Evolutionary conservation across 2,888 invertebrate species (phyloP).

Genomic region (Gymnocheta viridis): DNA sequence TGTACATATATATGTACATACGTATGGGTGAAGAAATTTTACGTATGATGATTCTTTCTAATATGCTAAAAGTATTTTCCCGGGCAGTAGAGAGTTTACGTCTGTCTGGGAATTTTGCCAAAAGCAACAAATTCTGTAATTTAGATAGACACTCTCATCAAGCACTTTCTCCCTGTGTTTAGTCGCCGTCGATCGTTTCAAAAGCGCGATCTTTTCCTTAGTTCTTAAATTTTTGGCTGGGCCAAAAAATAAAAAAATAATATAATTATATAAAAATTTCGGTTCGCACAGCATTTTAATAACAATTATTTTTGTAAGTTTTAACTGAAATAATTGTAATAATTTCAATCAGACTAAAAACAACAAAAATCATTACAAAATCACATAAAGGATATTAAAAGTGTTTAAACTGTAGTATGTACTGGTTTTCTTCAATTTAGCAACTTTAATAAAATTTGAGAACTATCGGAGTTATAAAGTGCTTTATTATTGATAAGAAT

Average conservation of each 20-base stretch:
- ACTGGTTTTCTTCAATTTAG: constrained; percentile 7
- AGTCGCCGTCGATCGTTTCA: constrained; percentile 83
- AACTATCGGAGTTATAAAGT: constrained; percentile 26
- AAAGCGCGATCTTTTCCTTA: constrained; percentile 82
- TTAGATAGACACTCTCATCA: constrained; percentile 81
- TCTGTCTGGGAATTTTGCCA: constrained; percentile 82
- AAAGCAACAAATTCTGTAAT: constrained; percentile 81
- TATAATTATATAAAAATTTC: constrained; percentile 75
- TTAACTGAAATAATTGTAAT: constrained; percentile 60
- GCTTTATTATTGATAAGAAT: constrained; percentile 32
- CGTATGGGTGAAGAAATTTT: constrained; percentile 28
- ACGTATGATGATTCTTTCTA: constrained; percentile 65
- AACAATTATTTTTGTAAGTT: constrained; percentile 72
- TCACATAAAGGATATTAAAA: constrained; percentile 49
- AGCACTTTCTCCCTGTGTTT: constrained; percentile 82
- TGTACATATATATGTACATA: constrained; percentile 13
- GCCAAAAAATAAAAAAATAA: constrained; percentile 73
- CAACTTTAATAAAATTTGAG: neutral
- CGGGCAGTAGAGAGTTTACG: constrained; percentile 82
- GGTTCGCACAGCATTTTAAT: constrained; percentile 69
- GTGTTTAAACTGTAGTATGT: constrained; percentile 24
- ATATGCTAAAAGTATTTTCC: constrained; percentile 82
- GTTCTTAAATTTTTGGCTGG: constrained; percentile 78
- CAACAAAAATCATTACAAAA: constrained; percentile 24
- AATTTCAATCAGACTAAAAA: constrained; percentile 36